A percentile compares a stretch with the other conserved stretches of the same genome.
phyloP scores from a whole-genome alignment of 2,888 invertebrate genomes.

The Caenorhabditis sp. region DNA sequence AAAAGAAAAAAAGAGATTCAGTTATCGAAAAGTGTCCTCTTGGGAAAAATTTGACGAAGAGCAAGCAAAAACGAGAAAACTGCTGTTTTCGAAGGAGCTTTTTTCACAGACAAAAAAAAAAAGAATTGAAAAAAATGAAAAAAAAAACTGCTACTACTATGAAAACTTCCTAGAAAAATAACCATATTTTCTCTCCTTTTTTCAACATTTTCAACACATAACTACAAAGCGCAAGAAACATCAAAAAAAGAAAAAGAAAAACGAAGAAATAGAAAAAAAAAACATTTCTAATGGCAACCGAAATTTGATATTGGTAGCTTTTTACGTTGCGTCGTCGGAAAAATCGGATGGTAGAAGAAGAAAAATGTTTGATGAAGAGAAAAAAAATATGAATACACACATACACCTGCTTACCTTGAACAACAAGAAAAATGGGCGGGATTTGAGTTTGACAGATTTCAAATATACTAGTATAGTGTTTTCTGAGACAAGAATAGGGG shows the following conservation, averaged over 20 bases:
- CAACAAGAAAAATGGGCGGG: too few relatives aligned
- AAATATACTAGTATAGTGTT: too few relatives aligned
- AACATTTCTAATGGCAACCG: not conserved
- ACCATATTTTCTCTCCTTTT: not conserved
- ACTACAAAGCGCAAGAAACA: not conserved
- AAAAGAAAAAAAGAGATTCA: conserved; percentile 38
- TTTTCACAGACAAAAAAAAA: not conserved
- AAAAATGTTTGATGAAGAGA: too few relatives aligned
- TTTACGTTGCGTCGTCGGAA: not conserved
- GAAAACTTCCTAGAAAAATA: not conserved
- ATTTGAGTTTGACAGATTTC: too few relatives aligned
- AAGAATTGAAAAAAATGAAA: not conserved
- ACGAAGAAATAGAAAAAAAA: not conserved
- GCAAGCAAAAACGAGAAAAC: conserved; percentile 16
- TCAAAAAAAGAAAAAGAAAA: not conserved
- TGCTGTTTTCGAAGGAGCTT: conserved; percentile 19
- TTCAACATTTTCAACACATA: not conserved
- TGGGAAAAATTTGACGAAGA: conserved; percentile 25
- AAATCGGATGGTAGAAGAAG: not conserved
- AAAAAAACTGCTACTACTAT: too few relatives aligned
- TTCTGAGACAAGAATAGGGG: too few relatives aligned
- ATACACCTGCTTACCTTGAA: too few relatives aligned
- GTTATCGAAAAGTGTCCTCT: conserved; percentile 47
- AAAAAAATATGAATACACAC: too few relatives aligned
- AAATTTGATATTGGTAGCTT: not conserved